Conservation (phyloP, 2,888 invertebrate genomes). For the Ophonus ardosiacus region DNA sequence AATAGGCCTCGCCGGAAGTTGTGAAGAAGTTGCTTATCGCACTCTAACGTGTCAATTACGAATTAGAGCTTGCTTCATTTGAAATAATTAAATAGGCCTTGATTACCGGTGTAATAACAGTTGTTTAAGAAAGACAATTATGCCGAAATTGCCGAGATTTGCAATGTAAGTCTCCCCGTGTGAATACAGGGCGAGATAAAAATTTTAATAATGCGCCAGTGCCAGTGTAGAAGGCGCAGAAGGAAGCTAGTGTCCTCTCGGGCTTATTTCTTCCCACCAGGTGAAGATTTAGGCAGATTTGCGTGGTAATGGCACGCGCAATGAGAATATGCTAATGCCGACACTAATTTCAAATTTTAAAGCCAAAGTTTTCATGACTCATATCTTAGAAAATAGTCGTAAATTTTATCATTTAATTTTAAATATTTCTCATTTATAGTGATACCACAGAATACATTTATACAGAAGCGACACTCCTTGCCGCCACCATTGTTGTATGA, state of each 20-base stretch:
- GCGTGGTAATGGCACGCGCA: not conserved
- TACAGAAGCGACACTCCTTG: too few species aligned
- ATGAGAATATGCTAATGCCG: conserved; percentile 15
- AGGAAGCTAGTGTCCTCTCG: not conserved
- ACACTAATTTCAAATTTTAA: conserved; percentile 4
- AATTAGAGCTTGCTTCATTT: conserved; percentile 36
- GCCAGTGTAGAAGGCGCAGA: not conserved
- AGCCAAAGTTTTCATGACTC: not conserved
- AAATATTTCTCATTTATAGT: not conserved
- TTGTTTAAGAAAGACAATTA: conserved; percentile 43
- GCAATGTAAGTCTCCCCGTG: not conserved
- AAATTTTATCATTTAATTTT: not conserved
- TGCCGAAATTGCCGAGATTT: conserved; percentile 1
- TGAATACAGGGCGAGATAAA: conserved; percentile 26
- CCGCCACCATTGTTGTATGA: too few species aligned
- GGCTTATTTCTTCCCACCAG: conserved; percentile 22
- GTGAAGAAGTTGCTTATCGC: conserved; percentile 20
- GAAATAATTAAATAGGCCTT: conserved; percentile 42
- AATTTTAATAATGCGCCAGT: conserved; percentile 46
- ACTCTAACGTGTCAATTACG: conserved; percentile 48
- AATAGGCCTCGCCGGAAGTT: conserved; percentile 47
- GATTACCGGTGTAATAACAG: conserved; percentile 40
- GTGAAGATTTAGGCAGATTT: conserved; percentile 13
- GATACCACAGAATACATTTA: not conserved
- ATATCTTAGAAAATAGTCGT: not conserved